Evolutionary conservation across 1,140 invertebrate species (phyloP).

Genomic region (Meloidogyne hapla): DNA sequence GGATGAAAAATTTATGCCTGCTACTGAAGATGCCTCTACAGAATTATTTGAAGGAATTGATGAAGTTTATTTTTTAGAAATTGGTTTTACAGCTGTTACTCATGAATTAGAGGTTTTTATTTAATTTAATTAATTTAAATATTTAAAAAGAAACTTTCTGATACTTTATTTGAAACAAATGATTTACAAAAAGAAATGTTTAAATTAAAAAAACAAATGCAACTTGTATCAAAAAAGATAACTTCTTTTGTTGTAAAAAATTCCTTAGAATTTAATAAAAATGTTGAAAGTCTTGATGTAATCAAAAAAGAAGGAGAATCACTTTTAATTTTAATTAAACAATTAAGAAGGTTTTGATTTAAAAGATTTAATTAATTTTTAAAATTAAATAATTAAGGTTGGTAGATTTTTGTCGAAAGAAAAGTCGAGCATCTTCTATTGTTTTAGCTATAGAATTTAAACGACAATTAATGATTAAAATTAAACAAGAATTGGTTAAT

Average conservation of each 20-base stretch:
- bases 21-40: constrained; percentile 43
- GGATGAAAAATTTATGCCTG: constrained; percentile 50
- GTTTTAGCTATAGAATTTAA: constrained; percentile 43
- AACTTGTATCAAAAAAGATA: constrained; percentile 52
- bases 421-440: constrained; percentile 23
- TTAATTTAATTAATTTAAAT: background rate
- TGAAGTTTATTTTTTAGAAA: constrained; percentile 40
- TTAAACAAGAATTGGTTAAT: constrained; percentile 31
- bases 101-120: constrained; percentile 40
- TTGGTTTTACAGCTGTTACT: constrained; percentile 43
- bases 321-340: constrained; percentile 29
- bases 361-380: constrained; percentile 1
- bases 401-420: constrained; percentile 8
- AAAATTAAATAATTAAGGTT: constrained; percentile 24
- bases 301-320: constrained; percentile 31
- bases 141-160: constrained; percentile 37
- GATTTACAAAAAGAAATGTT: constrained; percentile 44
- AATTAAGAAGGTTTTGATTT: constrained; percentile 34
- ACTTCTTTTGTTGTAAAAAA: constrained; percentile 47
- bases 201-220: constrained; percentile 47
- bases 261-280: constrained; percentile 35
- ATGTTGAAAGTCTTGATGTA: constrained; percentile 43
- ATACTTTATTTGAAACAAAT: constrained; percentile 46
- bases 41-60: constrained; percentile 53
- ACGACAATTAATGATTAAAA: constrained; percentile 14